phyloP scores from a whole-genome alignment of 2,113 vertebrate species.

The Salvelinus namaycush region DNA sequence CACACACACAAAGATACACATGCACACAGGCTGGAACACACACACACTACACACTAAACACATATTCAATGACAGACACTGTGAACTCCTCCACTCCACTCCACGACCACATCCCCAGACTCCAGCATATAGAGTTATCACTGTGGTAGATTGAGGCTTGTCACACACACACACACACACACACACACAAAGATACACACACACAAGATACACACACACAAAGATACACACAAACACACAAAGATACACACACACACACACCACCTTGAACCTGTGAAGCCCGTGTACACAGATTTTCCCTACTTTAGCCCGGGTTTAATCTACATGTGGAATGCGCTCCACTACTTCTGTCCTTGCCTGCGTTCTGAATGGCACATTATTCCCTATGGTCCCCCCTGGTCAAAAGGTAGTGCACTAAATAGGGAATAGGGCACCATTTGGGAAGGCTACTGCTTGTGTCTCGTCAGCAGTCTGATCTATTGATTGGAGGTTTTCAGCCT shows the following conservation, averaged over 20 bases:
- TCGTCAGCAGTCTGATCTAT: slow-evolving; percentile 86
- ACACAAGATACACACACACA: too few species aligned
- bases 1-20: neutral
- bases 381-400: too few species aligned
- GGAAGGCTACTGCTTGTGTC: slow-evolving; percentile 72
- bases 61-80: neutral
- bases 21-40: neutral
- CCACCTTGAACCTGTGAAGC: slow-evolving; percentile 62
- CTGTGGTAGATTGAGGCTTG: slow-evolving; percentile 41
- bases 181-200: slow-evolving; percentile 21
- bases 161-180: slow-evolving; percentile 56
- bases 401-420: too few species aligned
- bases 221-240: too few species aligned
- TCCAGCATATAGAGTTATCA: slow-evolving; percentile 3
- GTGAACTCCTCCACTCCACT: neutral
- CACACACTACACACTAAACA: too few species aligned
- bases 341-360: slow-evolving; percentile 69
- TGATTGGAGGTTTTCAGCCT: slow-evolving; percentile 67
- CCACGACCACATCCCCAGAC: neutral
- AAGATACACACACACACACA: slow-evolving; percentile 29
- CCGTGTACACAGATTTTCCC: slow-evolving; percentile 47
- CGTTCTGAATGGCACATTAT: too few species aligned
- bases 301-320: slow-evolving; percentile 62
- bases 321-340: slow-evolving; percentile 71
- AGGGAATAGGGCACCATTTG: too few species aligned